Conservation (phyloP, 2,113 vertebrate species). For the Pipra filicauda region DNA sequence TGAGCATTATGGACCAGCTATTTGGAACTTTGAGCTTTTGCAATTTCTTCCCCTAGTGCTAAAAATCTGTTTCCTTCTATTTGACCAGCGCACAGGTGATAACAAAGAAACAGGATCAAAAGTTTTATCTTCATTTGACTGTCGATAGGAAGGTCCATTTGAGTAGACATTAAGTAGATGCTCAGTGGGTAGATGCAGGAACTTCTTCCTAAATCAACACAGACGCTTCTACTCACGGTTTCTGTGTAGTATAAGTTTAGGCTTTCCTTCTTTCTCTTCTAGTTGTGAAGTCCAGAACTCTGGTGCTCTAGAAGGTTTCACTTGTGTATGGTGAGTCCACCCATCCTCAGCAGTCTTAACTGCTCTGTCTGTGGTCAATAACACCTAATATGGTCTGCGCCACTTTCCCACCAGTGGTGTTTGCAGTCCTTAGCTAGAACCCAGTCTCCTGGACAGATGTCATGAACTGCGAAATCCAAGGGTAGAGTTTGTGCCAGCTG, state of each 20-base stretch:
- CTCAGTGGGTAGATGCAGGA: no score
- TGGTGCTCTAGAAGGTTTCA: background rate
- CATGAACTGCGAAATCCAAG: background rate
- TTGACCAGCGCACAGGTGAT: background rate
- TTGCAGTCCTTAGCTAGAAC: background rate
- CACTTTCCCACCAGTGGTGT: background rate
- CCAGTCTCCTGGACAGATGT: background rate
- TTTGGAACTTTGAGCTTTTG: background rate
- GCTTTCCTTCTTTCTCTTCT: background rate
- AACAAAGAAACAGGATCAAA: no score
- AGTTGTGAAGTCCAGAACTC: background rate
- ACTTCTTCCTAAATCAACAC: no score
- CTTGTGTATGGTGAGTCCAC: no score
- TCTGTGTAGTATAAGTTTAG: no score
- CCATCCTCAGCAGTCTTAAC: background rate
- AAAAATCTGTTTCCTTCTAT: background rate
- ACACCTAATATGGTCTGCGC: background rate
- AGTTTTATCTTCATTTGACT: no score
- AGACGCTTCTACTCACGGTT: no score
- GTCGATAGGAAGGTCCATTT: background rate
- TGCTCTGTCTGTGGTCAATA: background rate
- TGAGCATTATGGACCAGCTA: no score
- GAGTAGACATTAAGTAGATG: no score
- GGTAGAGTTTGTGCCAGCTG: background rate
- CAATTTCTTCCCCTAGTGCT: background rate